phyloP scores from a whole-genome alignment of 2,797 vertebrate species.

The Apogon talboti region DNA sequence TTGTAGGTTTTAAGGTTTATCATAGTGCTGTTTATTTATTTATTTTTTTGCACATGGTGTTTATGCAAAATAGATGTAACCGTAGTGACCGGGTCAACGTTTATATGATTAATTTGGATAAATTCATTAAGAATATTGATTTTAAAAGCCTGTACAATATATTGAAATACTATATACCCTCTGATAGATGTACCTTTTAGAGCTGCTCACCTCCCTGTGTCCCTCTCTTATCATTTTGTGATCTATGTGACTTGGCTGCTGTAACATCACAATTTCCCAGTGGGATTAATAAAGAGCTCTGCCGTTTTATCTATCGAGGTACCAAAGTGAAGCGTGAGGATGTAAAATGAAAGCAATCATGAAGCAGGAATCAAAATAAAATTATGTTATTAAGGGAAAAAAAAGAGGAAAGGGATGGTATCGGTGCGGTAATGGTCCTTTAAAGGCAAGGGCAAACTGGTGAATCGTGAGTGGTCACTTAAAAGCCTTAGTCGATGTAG shows the following conservation, averaged over 20 bases:
- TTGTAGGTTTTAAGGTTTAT: no score
- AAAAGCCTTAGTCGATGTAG: constrained; percentile 55
- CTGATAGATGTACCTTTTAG: constrained; percentile 5
- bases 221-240: constrained; percentile 1
- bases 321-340: neutral
- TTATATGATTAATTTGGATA: neutral
- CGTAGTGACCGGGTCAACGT: neutral
- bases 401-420: neutral
- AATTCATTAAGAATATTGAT: constrained; percentile 5
- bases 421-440: constrained; percentile 1
- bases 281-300: constrained; percentile 6
- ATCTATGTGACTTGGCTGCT: neutral
- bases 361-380: no score
- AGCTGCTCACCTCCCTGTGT: constrained; percentile 6
- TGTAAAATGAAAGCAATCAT: no score
- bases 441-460: constrained; percentile 17
- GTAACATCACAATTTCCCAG: constrained; percentile 2
- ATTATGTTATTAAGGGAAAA: no score
- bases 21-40: no score
- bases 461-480: constrained; percentile 38
- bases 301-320: neutral
- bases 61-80: no score
- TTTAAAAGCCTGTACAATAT: neutral
- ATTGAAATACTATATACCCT: constrained; percentile 6
- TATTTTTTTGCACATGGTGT: no score